A percentile compares a stretch with the other conserved stretches of the same genome.
phyloP scores from a whole-genome alignment of 2,113 vertebrate genomes.

The Grus americana region DNA sequence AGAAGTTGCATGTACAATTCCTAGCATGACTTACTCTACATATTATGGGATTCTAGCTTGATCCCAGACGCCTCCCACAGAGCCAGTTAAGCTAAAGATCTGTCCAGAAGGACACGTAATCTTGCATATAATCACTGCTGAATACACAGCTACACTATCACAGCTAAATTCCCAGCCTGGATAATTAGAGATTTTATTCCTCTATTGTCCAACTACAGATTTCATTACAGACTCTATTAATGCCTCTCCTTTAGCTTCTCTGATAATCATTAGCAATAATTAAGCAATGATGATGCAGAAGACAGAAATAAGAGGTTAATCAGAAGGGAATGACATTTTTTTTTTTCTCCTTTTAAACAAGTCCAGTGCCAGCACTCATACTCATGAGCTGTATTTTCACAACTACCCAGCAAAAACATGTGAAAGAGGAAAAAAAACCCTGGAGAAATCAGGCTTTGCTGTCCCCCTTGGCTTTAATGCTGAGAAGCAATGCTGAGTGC shows the following conservation, averaged over 20 bases:
- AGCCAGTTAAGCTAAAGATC: conserved; percentile 9
- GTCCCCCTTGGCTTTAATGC: not conserved
- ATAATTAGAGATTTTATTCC: conserved; percentile 8
- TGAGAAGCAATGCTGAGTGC: not conserved
- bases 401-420: not conserved
- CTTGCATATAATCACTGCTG: not conserved
- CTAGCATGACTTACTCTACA: not conserved
- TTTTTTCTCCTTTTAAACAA: not conserved
- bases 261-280: not conserved
- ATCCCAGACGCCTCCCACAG: not conserved
- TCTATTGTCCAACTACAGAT: conserved; percentile 5
- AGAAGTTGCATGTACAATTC: not conserved
- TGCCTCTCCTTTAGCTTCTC: not conserved
- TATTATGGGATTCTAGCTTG: not conserved
- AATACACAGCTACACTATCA: not conserved
- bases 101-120: conserved; percentile 11
- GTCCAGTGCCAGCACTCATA: not conserved
- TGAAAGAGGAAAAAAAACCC: not conserved
- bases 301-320: not conserved
- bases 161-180: not conserved
- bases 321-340: not conserved
- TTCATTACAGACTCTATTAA: conserved; percentile 22
- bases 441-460: not conserved
- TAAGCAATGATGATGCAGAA: not conserved
- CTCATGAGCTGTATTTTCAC: not conserved